Base-by-base conservation (phyloP, 1,140 invertebrate genomes). In the Oscheius sp. region DNA sequence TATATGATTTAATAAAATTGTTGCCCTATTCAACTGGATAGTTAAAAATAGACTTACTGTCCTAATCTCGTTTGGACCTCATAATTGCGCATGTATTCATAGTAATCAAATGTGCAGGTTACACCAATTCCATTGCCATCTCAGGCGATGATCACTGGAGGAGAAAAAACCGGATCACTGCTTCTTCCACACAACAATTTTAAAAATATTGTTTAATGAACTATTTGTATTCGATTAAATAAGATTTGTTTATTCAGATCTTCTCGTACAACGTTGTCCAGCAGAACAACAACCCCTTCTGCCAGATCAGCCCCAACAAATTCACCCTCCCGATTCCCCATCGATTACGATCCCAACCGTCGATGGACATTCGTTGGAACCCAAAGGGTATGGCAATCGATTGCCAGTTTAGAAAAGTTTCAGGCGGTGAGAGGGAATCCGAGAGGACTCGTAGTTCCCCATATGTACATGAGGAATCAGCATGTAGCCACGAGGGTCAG, bases 331-430 rank as follows among this genome's bases (percentile, higher is more conserved):
- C 64, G 64, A 7, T 52, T 59, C 63, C 66, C 66, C 3, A 20
- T 67, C 7, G 72, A 74, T 62, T 74, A 68, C 28, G 65, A 74
- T 68, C 72, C 72, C 0, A 67, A 29, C 29, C 29, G 72, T 13
- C n/a, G 72, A 34, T 74, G 72, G 72, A 74, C 72, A n/a, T 74
- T 74, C 52, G 72, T 74, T 15, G 72, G 42, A 28, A 74, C 72
- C n/a, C 45, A 67, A n/a, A 59, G 28, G 3, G 34, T 29, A 15
- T 35, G 32, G 23, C 62, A 58, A 20, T 49, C 4, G 20, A 28
- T 31, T 70, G 38, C 36, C 38, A 34, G n/a, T 36, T 38, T 42
- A 23, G 31, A 59, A 2, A 42, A 36, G 38, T 67, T 59, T 73
- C 28, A 73, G 71, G 46, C 52, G 23, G 36, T 38, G 34, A 52